Conservation (phyloP, 2,888 invertebrate genomes). For the Hymenopus coronatus region DNA sequence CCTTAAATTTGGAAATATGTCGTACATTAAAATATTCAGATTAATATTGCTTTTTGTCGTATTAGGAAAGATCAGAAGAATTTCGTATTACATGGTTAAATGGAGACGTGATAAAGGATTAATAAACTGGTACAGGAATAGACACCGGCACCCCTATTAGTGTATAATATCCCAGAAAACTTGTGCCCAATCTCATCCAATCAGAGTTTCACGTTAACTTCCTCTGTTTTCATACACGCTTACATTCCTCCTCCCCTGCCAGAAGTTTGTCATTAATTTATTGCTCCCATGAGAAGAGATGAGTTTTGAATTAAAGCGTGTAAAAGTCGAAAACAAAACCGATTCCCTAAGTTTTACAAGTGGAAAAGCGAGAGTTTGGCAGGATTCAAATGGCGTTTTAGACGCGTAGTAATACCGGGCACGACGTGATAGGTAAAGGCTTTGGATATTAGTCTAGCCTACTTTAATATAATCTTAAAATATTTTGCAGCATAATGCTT, state of each 20-base stretch:
- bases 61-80: too few species aligned
- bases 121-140: too few species aligned
- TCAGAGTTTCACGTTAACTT: neutral
- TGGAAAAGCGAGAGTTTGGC: neutral
- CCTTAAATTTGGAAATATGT: too few species aligned
- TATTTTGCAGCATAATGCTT: too few species aligned
- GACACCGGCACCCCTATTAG: too few species aligned
- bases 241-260: neutral
- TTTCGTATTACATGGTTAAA: too few species aligned
- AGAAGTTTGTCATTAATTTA: neutral
- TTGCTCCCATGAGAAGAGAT: neutral
- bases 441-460: neutral
- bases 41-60: too few species aligned
- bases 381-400: neutral
- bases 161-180: too few species aligned
- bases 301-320: neutral
- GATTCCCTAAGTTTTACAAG: neutral
- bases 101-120: too few species aligned
- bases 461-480: neutral
- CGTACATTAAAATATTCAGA: too few species aligned
- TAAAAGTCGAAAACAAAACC: neutral
- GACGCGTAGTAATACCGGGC: neutral
- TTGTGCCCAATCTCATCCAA: neutral
- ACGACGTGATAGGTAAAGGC: neutral
- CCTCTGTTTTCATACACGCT: neutral